Conservation (phyloP, 30 jellyfish, hydroid and myxozoan genomes). For the Aurelia aurita region DNA sequence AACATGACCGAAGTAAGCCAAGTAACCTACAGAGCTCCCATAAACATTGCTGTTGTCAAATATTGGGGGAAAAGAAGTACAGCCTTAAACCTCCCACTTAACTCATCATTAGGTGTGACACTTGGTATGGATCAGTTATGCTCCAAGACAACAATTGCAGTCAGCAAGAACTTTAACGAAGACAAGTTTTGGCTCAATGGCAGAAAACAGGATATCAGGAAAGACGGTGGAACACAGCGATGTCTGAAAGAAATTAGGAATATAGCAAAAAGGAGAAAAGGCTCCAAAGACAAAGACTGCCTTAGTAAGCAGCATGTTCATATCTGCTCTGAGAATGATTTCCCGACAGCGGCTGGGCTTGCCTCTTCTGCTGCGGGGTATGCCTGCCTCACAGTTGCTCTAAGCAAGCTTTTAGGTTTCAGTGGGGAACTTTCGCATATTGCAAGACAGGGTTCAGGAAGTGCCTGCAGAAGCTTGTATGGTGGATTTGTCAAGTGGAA, state of each 20-base stretch:
- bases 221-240: constrained; percentile 49
- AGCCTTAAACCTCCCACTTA: constrained; percentile 88
- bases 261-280: constrained; percentile 52
- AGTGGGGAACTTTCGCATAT: constrained; percentile 55
- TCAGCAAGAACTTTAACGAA: constrained; percentile 45
- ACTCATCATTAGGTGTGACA: constrained; percentile 94
- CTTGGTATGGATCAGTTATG: constrained; percentile 82
- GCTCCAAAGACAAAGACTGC: constrained; percentile 46
- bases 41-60: constrained; percentile 97
- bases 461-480: constrained; percentile 97
- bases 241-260: constrained; percentile 73
- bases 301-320: constrained; percentile 41
- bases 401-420: constrained; percentile 63
- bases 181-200: constrained; percentile 91
- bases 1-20: constrained; percentile 55
- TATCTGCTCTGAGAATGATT: constrained; percentile 84
- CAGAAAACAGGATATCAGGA: constrained; percentile 56
- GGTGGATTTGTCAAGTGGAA: constrained; percentile 99
- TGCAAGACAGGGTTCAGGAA: constrained; percentile 99
- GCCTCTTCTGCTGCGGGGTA: constrained; percentile 99
- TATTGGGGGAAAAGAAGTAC: constrained; percentile 98
- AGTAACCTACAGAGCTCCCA: constrained; percentile 87
- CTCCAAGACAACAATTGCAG: constrained; percentile 74
- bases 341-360: constrained; percentile 99
- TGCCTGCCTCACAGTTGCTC: constrained; percentile 77